Conservation (phyloP, 1,140 invertebrate genomes). For the Patella vulgata region DNA sequence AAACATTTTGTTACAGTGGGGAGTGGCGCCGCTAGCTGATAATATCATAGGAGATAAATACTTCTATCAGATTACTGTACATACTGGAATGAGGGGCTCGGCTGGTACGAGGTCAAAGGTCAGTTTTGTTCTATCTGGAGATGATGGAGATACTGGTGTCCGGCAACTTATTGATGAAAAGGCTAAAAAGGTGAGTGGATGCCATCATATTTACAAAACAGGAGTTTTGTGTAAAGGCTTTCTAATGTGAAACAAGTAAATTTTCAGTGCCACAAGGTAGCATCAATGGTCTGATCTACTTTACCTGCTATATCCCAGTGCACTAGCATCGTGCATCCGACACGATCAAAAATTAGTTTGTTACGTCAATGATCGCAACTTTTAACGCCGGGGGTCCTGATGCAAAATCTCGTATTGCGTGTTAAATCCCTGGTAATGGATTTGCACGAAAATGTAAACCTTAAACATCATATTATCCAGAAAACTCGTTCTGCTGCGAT, state of each 20-base stretch:
- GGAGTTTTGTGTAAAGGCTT: neutral
- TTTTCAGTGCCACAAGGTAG: neutral
- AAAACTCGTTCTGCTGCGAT: no score
- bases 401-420: no score
- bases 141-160: slow-evolving; percentile 47
- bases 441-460: no score
- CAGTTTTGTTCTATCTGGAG: slow-evolving; percentile 52
- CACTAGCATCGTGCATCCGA: neutral
- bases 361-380: no score
- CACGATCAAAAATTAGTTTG: no score
- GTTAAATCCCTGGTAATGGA: no score
- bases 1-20: slow-evolving; percentile 55
- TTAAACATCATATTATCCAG: no score
- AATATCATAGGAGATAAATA: slow-evolving; percentile 47
- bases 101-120: slow-evolving; percentile 54
- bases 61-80: slow-evolving; percentile 55
- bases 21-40: slow-evolving; percentile 49
- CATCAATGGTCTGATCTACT: no score
- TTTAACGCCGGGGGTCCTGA: no score
- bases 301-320: no score
- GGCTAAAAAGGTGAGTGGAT: slow-evolving; percentile 36
- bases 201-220: neutral
- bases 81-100: slow-evolving; percentile 48
- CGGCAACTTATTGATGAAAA: slow-evolving; percentile 49
- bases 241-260: neutral